Conservation (phyloP, 2,888 invertebrate genomes). For the Acrobasis suavella region DNA sequence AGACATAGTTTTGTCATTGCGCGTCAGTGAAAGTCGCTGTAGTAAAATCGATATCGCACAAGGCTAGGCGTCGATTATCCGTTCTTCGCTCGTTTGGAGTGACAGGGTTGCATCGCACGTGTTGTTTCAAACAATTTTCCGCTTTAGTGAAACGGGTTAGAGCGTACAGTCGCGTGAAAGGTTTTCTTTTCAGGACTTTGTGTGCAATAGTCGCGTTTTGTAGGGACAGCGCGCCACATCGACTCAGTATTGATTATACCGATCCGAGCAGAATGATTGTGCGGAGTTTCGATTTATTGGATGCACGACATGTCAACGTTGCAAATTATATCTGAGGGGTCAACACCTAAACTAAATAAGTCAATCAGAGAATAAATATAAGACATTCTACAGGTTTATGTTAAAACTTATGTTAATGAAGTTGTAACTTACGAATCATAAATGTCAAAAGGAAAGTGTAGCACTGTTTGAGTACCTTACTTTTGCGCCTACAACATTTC, state of each 20-base stretch:
- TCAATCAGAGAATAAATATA: no score
- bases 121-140: constrained; percentile 16
- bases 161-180: constrained; percentile 27
- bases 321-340: not conserved
- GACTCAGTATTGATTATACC: constrained; percentile 75
- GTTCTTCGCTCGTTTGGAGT: constrained; percentile 43
- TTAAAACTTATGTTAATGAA: no score
- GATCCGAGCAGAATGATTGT: constrained; percentile 54
- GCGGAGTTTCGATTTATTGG: constrained; percentile 69
- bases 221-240: constrained; percentile 47
- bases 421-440: no score
- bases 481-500: no score
- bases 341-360: no score
- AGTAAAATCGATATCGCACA: constrained; percentile 83
- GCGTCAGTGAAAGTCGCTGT: constrained; percentile 57
- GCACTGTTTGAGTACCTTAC: no score
- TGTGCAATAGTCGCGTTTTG: constrained; percentile 25
- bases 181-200: constrained; percentile 31
- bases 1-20: constrained; percentile 37
- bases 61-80: constrained; percentile 82
- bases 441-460: no score
- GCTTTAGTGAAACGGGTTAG: constrained; percentile 15
- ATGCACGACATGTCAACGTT: constrained; percentile 28
- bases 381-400: no score
- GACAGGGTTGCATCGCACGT: constrained; percentile 38